These are phyloP conservation scores for Calvadosia cruxmelitensis DNA, from an alignment of 30 jellyfish, hydroid and myxozoan species.

Conservation along the genomic window DNA sequence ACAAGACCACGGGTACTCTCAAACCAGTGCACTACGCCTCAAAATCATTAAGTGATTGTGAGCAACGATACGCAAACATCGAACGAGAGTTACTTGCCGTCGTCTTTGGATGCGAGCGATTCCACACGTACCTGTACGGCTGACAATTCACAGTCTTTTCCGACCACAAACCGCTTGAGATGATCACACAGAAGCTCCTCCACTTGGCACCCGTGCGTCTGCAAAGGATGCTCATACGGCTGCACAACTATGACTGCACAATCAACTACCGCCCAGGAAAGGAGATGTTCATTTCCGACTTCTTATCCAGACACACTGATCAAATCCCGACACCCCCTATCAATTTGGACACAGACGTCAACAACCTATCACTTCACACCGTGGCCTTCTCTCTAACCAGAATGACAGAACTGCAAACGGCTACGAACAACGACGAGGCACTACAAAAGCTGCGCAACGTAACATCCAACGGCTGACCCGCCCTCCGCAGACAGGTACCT, in stretches of 20 bases:
- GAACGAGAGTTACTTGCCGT: too few relatives aligned
- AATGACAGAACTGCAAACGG: slow-evolving; percentile 4
- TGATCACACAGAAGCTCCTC: background rate
- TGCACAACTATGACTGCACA: slow-evolving; percentile 1
- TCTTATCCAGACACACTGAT: background rate
- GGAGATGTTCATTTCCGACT: slow-evolving; percentile 2
- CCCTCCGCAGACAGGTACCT: background rate
- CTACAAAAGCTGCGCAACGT: slow-evolving; percentile 2
- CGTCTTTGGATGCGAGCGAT: too few relatives aligned
- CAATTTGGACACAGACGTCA: slow-evolving; percentile 1
- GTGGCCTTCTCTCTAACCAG: slow-evolving; percentile 55
- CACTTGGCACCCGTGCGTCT: slow-evolving; percentile 1
- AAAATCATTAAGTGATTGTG: too few relatives aligned
- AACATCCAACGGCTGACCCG: background rate
- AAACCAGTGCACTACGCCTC: too few relatives aligned
- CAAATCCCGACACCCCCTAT: background rate
- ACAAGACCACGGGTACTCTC: too few relatives aligned
- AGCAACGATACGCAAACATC: too few relatives aligned
- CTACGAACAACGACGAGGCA: background rate
- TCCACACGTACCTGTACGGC: slow-evolving; percentile 1
- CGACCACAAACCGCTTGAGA: slow-evolving; percentile 1
- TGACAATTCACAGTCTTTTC: background rate
- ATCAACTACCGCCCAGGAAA: background rate
- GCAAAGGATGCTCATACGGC: slow-evolving; percentile 1
- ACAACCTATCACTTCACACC: slow-evolving; percentile 1